Conservation (phyloP, 2,113 vertebrate species). For the Uria aalge region DNA sequence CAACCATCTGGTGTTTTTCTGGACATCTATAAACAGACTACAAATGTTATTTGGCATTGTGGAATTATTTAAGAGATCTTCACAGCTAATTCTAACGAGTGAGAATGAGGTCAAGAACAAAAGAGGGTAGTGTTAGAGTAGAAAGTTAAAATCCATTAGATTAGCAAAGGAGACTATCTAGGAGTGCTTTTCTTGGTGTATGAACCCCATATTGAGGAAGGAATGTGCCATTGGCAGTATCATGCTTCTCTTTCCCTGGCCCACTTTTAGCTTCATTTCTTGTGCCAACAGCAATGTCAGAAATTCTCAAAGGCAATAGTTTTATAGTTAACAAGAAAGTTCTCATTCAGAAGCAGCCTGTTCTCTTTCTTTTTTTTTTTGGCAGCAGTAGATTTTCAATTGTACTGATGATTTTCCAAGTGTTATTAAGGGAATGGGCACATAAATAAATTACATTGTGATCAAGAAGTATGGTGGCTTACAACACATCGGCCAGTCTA, state of each 20-base stretch:
- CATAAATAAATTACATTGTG: background rate
- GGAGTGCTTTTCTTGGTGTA: background rate
- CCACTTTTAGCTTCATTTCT: background rate
- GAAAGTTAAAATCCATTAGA: background rate
- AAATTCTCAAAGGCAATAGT: background rate
- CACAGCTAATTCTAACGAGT: background rate
- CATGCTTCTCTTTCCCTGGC: background rate
- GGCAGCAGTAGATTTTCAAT: background rate
- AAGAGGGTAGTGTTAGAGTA: background rate
- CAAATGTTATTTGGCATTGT: background rate
- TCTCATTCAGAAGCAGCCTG: background rate
- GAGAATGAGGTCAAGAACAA: background rate
- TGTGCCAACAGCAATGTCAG: background rate
- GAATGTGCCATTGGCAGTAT: no score
- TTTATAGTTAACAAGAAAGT: background rate
- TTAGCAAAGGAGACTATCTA: background rate
- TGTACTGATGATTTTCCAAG: background rate
- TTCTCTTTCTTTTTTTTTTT: background rate
- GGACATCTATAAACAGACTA: background rate
- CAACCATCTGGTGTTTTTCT: background rate
- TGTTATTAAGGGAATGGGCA: background rate
- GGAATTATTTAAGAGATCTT: background rate
- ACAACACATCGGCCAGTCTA: background rate
- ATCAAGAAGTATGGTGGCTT: background rate
- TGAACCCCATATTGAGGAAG: background rate